phyloP scores from a whole-genome alignment of 2,113 vertebrate genomes.

The Oreochromis aureus region DNA sequence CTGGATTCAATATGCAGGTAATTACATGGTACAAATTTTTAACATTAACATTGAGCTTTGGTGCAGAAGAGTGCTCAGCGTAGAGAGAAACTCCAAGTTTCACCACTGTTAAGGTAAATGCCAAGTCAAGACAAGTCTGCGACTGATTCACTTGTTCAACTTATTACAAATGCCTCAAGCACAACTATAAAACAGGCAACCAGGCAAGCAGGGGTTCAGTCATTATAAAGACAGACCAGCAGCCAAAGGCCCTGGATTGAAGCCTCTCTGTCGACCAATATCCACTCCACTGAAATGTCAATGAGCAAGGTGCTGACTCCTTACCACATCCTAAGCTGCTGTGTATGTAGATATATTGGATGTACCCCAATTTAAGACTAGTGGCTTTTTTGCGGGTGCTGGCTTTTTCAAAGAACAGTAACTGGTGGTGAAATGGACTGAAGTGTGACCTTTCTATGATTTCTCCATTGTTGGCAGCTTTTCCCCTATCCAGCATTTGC shows the following conservation, averaged over 20 bases:
- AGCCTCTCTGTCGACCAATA: constrained; percentile 1
- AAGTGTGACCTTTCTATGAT: constrained; percentile 46
- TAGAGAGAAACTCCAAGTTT: neutral
- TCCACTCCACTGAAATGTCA: constrained; percentile 40
- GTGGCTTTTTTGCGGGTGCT: constrained; percentile 1
- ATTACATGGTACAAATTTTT: neutral
- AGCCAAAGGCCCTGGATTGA: constrained; percentile 8
- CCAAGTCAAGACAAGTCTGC: neutral
- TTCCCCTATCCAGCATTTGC: neutral
- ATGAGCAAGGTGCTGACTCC: constrained; percentile 45
- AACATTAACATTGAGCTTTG: neutral
- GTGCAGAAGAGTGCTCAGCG: neutral
- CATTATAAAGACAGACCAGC: constrained; percentile 23
- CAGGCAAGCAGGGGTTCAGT: neutral
- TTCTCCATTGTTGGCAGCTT: constrained; percentile 9
- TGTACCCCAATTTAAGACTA: constrained; percentile 17
- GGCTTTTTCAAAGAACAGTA: constrained; percentile 19
- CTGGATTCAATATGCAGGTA: neutral
- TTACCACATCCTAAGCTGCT: constrained; percentile 1
- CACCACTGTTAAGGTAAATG: neutral
- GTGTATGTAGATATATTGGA: constrained; percentile 25
- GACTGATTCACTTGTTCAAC: constrained; percentile 6
- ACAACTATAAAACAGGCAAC: constrained; percentile 4
- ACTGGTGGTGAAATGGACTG: constrained; percentile 1
- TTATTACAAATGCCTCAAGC: constrained; percentile 27